Conservation (phyloP, 2,113 vertebrate species). For the Phocoena sinus region DNA sequence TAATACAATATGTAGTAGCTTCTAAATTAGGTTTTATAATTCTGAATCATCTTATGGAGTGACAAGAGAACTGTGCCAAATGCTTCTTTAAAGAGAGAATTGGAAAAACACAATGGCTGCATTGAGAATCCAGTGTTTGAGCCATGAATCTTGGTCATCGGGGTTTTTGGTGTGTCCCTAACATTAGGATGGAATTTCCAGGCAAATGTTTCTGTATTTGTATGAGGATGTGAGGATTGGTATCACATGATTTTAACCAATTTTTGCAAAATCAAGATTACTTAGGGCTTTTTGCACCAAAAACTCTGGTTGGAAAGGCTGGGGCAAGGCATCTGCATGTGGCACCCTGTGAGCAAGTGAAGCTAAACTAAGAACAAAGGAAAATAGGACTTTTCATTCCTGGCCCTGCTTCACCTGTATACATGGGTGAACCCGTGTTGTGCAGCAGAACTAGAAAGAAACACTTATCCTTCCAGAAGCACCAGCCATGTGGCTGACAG, state of each 20-base stretch:
- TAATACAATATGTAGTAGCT: background rate
- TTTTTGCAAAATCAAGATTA: conserved; percentile 17
- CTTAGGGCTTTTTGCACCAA: no score
- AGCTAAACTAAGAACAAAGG: no score
- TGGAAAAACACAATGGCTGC: background rate
- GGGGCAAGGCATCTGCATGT: no score
- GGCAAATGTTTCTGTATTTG: background rate
- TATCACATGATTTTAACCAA: background rate
- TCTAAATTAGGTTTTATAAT: background rate
- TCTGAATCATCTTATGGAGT: background rate
- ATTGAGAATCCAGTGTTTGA: background rate
- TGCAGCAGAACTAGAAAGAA: no score
- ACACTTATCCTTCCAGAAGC: no score
- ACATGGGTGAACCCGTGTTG: no score
- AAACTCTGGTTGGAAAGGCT: no score
- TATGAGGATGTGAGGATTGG: background rate
- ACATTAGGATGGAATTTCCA: background rate
- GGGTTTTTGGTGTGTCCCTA: background rate
- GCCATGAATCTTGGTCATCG: background rate
- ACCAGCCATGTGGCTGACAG: no score
- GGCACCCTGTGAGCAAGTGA: no score
- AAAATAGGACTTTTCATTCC: no score
- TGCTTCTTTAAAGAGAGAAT: background rate
- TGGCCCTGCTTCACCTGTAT: no score
- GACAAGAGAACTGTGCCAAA: background rate